Conservation (phyloP, 2,113 vertebrate species). For the Calidris pugnax region DNA sequence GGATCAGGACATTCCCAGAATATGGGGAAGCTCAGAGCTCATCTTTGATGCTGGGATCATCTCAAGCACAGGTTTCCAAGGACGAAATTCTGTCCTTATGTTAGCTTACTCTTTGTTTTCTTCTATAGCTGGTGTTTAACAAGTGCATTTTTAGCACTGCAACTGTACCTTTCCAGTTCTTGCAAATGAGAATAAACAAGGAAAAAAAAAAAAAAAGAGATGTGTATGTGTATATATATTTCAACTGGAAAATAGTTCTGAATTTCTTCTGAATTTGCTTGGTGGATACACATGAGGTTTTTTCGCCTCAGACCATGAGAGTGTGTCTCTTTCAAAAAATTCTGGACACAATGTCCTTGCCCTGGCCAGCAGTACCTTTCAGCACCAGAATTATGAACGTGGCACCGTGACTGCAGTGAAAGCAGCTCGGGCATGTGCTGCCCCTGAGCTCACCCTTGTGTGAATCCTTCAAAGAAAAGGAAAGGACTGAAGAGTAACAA, state of each 20-base stretch:
- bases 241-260: not conserved
- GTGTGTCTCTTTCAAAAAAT: not conserved
- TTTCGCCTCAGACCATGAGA: not conserved
- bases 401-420: not conserved
- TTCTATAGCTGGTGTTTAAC: not conserved
- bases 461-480: not conserved
- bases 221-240: not conserved
- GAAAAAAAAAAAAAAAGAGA: not conserved
- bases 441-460: not conserved
- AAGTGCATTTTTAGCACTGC: not conserved
- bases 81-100: not conserved
- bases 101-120: not conserved
- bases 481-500: not conserved
- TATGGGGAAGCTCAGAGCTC: not conserved
- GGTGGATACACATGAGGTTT: not conserved
- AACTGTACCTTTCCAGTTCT: not conserved
- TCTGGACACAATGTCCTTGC: not conserved
- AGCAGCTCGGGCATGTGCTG: fast-evolving
- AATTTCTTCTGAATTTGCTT: not conserved
- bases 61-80: not conserved
- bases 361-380: not conserved
- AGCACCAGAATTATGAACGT: fast-evolving
- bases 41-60: not conserved
- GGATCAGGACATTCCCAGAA: slow-evolving; percentile 11
- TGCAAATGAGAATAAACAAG: not conserved